Conservation (phyloP, 1,140 invertebrate species). For the Alviniconcha marisindica region DNA sequence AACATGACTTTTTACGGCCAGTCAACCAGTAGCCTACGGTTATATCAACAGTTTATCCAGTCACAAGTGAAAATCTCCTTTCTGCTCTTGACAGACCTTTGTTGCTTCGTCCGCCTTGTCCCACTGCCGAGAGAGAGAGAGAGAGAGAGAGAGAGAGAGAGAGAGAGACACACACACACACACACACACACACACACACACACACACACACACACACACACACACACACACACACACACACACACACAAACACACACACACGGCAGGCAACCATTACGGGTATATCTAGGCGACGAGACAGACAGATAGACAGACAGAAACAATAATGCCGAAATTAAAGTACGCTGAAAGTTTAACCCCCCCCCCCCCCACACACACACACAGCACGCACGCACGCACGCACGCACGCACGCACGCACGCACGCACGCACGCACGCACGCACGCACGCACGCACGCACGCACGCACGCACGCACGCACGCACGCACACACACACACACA, state of each 20-base stretch:
- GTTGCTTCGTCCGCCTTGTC: no score
- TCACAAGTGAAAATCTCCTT: no score
- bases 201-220: not conserved
- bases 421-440: conserved; percentile 22
- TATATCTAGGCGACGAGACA: no score
- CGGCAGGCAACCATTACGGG: not conserved
- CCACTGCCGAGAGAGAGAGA: no score
- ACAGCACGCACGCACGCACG: not conserved
- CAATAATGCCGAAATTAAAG: no score
- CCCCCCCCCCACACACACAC: not conserved
- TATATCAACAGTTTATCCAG: no score
- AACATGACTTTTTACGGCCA: no score
- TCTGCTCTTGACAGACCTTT: no score
- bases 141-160: no score
- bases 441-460: conserved; percentile 7
- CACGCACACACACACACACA: conserved; percentile 28
- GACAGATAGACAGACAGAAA: no score
- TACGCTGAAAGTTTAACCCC: no score
- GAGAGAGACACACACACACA: not conserved
- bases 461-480: conserved; percentile 15
- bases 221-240: not conserved
- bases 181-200: not conserved
- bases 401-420: not conserved
- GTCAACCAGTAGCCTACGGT: no score
- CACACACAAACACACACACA: not conserved